These are phyloP conservation scores for Malurus melanocephalus DNA, from an alignment of 2,113 vertebrate species.

Conservation along the genomic window DNA sequence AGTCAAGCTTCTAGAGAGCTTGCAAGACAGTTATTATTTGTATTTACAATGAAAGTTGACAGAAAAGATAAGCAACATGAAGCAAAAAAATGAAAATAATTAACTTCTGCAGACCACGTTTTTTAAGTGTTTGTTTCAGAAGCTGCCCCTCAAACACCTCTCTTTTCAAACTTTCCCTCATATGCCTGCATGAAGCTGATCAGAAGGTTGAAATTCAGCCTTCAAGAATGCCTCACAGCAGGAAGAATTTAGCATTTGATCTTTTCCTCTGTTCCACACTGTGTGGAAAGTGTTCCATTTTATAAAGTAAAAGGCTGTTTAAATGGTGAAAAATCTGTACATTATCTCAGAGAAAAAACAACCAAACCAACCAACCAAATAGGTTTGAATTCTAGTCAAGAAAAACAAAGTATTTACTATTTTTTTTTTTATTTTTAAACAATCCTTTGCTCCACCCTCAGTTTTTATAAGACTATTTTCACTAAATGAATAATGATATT, in stretches of 20 bases:
- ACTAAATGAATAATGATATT: neutral
- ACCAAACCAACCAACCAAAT: neutral
- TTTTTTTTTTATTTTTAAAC: neutral
- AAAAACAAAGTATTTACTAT: neutral
- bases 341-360: neutral
- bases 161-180: neutral
- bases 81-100: neutral
- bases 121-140: conserved; percentile 7
- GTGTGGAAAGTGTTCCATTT: conserved; percentile 6
- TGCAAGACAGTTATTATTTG: neutral
- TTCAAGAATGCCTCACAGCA: conserved; percentile 8
- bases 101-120: neutral
- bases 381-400: neutral
- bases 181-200: neutral
- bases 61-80: neutral
- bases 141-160: neutral
- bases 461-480: neutral
- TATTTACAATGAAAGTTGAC: neutral
- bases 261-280: conserved; percentile 8
- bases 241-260: conserved; percentile 33
- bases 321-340: neutral
- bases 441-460: accelerated
- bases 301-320: neutral
- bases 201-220: conserved; percentile 18
- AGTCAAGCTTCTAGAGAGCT: neutral